Base-by-base conservation (phyloP, 2,113 vertebrate genomes). In the Otus sunia region DNA sequence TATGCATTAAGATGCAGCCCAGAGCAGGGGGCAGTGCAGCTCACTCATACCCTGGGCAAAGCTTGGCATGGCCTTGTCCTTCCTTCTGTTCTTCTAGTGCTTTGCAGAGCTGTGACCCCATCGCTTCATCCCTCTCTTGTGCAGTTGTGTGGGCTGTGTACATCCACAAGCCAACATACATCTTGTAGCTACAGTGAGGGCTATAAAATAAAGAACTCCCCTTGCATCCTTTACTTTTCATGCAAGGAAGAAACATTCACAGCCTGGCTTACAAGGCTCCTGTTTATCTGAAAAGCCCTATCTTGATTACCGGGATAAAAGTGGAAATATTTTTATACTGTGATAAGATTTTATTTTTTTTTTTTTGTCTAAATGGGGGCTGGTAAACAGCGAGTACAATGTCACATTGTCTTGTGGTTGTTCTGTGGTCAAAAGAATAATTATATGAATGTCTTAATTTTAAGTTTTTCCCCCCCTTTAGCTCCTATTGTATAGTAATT, bases 251-350 rank as follows among this genome's bases (percentile, higher is more conserved):
- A 34, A 69, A 25, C 14, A 14, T 56, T 66, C 22, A 21, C 6
- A 84, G 53, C 12, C 50, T 26, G 16, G 30, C 10, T 82, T 3
- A 73, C 30, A 78, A 76, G 67, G n/a, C 43, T 86, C 27, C 80
- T 52, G 21, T 90, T 94, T 93, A 69, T 66, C 66, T 80, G 72
- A 50, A 71, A 92, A 83, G 19, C 23, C 32, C 47, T 79, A 66
- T 80, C 62, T 94, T 92, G 52, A 95, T 94, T 85, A 69, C 36
- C 64, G 37, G 14, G 34, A 63, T 94, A 88, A 93, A 93, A 95
- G 18, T 36, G 49, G 88, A 80, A 90, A 82, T 88, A 87, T 84
- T 97, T 91, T 94, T 96, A 83, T 58, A 82, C 26, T 8, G 6
- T 30, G 39, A 62, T 94, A 95, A 95, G 75, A 29, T 15, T 11